Evolutionary conservation across 35 echinoderm and acorn worm species (phyloP), one percentile per base, ranked within the genome.

Genomic region (Apostichopus californicus): DNA sequence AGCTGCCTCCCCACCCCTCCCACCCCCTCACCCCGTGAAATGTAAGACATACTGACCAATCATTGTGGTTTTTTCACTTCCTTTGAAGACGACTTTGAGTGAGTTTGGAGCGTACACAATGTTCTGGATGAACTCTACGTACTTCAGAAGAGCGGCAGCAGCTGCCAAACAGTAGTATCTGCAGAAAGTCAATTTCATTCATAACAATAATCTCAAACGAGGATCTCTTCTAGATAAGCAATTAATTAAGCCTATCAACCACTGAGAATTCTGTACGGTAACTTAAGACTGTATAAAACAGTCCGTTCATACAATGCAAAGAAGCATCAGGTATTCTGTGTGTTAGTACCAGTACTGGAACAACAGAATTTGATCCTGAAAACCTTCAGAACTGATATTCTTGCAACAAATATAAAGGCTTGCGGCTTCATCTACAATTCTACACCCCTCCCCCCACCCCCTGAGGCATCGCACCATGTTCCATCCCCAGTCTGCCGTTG

Each of bases 121-220:
- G 73, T 99, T 99, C 90, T 99, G 97, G 81, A 99, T 99, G 86
- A 96, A 99, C 81, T 99, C 97, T 26, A 96, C 93, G 70, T 99
- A 99, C 89, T 99, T 99, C 82, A 99, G 70, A 55, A 99, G 89
- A 28, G 97, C 97, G 64, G 97, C 97, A 63, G 91, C 91, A 54
- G 97, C 95, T 85, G 97, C 97, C 12, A 99, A 75, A 58, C 97
- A 99, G 92, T 99, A 99, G 83, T 99, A 99, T 68, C 97, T 99
- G 75, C 17, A 82, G 28, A 26, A 55, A 57, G 4, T 12, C 80
- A 82, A 82, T 82, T 82, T 7, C 14, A 75, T 75, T 22, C 14
- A 75, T 61, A 10, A 61, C 1, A 61, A 12, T 61, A 1, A 61
- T 61, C 7, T 8, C 34, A 75, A 22, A 17, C 71, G 3, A 75